These are phyloP conservation scores for Phenganax marumi DNA, from an alignment of 92 coral and sea anemone species.

Conservation along the genomic window DNA sequence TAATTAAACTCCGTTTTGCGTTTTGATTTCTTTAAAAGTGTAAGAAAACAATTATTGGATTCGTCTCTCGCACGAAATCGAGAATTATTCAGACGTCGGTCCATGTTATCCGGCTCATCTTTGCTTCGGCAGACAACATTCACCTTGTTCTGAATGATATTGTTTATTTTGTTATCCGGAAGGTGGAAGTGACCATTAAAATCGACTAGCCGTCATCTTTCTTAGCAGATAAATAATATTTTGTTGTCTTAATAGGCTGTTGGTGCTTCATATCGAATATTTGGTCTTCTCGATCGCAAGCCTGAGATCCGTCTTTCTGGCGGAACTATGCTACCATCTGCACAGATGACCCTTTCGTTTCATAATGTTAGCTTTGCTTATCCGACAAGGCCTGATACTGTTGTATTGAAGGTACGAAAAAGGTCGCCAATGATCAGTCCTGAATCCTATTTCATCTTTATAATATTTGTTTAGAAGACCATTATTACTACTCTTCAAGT, in stretches of 20 bases:
- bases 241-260: conserved; percentile 68
- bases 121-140: not conserved
- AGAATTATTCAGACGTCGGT: too few relatives aligned
- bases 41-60: too few relatives aligned
- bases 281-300: conserved; percentile 83
- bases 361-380: conserved; percentile 76
- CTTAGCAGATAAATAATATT: not conserved
- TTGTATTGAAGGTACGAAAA: conserved; percentile 72
- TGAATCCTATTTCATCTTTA: too few relatives aligned
- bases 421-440: too few relatives aligned
- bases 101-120: too few relatives aligned
- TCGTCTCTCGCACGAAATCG: too few relatives aligned
- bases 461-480: too few relatives aligned
- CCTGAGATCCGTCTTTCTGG: conserved; percentile 71
- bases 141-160: not conserved
- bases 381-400: conserved; percentile 77
- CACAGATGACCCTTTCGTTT: conserved; percentile 68
- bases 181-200: not conserved
- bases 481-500: too few relatives aligned
- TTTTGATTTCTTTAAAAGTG: too few relatives aligned
- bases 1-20: too few relatives aligned
- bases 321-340: conserved; percentile 59
- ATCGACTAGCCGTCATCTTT: not conserved
- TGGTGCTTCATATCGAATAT: conserved; percentile 92
- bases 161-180: not conserved